These are phyloP conservation scores for Varroa destructor DNA, from an alignment of 1,140 invertebrate species.

Conservation along the genomic window DNA sequence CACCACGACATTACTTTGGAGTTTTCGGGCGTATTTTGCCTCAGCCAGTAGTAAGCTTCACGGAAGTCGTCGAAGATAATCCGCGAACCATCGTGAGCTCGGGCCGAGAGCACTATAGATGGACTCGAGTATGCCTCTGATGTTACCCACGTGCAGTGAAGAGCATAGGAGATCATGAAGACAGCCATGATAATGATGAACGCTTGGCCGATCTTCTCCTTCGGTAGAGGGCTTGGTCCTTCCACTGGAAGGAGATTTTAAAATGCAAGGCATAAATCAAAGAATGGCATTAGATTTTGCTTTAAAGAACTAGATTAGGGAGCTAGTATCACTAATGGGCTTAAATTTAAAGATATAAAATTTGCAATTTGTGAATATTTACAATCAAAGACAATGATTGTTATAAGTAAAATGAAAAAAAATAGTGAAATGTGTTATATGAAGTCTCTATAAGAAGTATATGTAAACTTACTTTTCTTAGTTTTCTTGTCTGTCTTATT, in stretches of 20 bases:
- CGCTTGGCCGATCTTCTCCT: constrained; percentile 54
- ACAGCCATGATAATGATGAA: constrained; percentile 71
- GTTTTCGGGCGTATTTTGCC: constrained; percentile 86
- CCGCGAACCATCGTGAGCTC: constrained; percentile 77
- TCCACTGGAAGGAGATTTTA: constrained; percentile 39
- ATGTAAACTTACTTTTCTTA: constrained; percentile 6
- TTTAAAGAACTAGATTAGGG: background rate
- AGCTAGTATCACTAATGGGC: too few relatives aligned
- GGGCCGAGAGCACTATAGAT: constrained; percentile 87
- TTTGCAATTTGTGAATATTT: too few relatives aligned
- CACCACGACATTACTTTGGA: constrained; percentile 98
- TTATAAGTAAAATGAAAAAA: too few relatives aligned
- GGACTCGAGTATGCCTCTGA: constrained; percentile 94
- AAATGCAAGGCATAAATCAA: constrained; percentile 5
- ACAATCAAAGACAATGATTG: too few relatives aligned
- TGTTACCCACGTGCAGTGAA: constrained; percentile 99
- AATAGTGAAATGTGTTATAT: too few relatives aligned
- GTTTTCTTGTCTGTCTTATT: constrained; percentile 26
- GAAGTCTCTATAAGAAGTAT: too few relatives aligned
- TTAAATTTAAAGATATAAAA: constrained; percentile 3
- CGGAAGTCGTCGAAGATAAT: constrained; percentile 97
- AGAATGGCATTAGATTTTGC: constrained; percentile 28
- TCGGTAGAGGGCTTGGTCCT: background rate
- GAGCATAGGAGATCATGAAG: constrained; percentile 76
- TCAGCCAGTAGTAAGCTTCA: constrained; percentile 93